Evolutionary conservation across 2,797 vertebrate species (phyloP).

Genomic region (Acanthurus leucopareius): DNA sequence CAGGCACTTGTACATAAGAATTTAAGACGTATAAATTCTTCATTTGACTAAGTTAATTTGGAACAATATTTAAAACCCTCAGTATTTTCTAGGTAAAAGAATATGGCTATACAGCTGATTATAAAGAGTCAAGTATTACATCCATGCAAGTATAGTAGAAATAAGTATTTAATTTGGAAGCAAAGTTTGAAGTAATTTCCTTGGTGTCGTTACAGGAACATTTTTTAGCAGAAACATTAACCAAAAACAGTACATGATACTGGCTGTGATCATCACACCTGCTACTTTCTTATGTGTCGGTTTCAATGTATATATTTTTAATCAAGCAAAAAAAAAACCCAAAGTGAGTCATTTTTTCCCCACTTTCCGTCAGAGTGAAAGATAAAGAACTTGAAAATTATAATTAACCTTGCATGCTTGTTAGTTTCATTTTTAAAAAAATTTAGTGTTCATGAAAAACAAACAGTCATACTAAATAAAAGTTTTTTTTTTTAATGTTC

Average conservation of each 20-base stretch:
- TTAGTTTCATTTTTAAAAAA: no score
- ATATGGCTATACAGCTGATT: not conserved
- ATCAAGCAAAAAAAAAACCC: not conserved
- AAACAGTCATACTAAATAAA: not conserved
- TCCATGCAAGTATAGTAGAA: not conserved
- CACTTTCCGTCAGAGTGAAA: not conserved
- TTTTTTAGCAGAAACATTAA: not conserved
- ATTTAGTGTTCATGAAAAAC: not conserved
- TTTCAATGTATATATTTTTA: not conserved
- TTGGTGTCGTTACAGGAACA: not conserved
- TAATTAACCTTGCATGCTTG: no score
- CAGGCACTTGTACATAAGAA: not conserved
- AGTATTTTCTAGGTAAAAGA: not conserved
- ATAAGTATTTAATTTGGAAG: not conserved
- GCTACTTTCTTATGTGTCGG: not conserved
- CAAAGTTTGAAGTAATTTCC: not conserved
- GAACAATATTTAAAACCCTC: constrained; percentile 2
- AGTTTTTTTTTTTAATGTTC: not conserved
- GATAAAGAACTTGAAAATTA: constrained; percentile 11
- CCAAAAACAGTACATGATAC: not conserved
- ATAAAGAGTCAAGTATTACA: not conserved
- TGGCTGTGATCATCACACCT: not conserved
- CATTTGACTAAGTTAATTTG: not conserved
- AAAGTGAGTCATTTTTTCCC: not conserved
- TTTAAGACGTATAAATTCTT: not conserved